Evolutionary conservation across 2,888 invertebrate genomes (phyloP).

Genomic region (Papilio elwesi): DNA sequence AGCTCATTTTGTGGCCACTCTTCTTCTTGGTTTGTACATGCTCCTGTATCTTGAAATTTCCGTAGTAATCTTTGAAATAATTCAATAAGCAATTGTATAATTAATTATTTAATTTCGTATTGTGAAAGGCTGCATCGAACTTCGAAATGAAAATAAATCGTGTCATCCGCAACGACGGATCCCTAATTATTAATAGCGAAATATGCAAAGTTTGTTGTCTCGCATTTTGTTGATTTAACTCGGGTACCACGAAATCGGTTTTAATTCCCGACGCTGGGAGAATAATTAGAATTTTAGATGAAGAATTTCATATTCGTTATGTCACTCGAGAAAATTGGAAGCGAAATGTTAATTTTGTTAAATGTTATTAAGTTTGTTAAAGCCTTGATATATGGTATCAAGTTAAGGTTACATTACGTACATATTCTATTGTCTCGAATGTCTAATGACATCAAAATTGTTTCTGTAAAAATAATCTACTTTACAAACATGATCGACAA

Average conservation of each 20-base stretch:
- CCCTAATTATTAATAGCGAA: conserved; percentile 73
- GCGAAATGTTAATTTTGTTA: conserved; percentile 61
- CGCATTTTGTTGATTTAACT: conserved; percentile 71
- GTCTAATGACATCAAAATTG: no score
- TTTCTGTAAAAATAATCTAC: neutral
- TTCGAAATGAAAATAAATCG: conserved; percentile 65
- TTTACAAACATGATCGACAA: neutral
- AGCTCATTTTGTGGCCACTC: no score
- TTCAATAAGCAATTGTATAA: neutral
- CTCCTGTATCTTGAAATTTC: neutral
- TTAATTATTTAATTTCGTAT: neutral
- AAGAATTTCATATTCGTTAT: conserved; percentile 67
- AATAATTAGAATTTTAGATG: conserved; percentile 79
- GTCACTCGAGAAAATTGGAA: conserved; percentile 51
- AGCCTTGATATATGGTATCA: conserved; percentile 17
- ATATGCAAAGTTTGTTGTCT: conserved; percentile 80
- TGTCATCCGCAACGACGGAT: conserved; percentile 59
- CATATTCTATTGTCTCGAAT: conserved; percentile 7
- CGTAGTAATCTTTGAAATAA: neutral
- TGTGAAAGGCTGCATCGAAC: conserved; percentile 43
- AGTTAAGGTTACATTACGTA: neutral
- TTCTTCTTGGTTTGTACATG: no score
- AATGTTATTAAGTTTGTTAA: conserved; percentile 43
- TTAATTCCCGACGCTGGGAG: conserved; percentile 56
- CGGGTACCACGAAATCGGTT: conserved; percentile 52